Conservation (phyloP, 2,888 invertebrate species). For the Pollenia angustigena region DNA sequence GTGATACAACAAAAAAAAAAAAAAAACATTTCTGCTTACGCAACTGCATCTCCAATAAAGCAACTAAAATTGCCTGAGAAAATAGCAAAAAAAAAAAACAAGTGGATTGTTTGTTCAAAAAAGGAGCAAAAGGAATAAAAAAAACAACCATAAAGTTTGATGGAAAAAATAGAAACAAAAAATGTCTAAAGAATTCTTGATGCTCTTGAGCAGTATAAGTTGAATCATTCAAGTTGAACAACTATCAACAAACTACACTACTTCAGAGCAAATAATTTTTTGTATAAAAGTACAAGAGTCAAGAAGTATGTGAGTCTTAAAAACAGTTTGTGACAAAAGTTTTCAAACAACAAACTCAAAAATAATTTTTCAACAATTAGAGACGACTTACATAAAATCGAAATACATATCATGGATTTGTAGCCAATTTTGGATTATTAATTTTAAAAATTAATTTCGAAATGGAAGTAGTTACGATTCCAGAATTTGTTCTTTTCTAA, state of each 20-base stretch:
- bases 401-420: no score
- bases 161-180: not conserved
- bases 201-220: constrained; percentile 58
- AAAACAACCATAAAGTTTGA: not conserved
- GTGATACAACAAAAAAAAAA: constrained; percentile 1
- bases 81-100: constrained; percentile 37
- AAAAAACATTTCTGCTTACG: constrained; percentile 13
- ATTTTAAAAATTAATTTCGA: no score
- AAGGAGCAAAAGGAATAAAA: not conserved
- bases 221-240: constrained; percentile 67
- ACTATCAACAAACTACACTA: constrained; percentile 55
- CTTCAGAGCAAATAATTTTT: constrained; percentile 34
- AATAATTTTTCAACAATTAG: no score
- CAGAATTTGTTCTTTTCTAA: no score
- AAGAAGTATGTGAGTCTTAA: not conserved
- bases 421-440: no score
- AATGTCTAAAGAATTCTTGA: constrained; percentile 64
- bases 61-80: constrained; percentile 60
- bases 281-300: constrained; percentile 28
- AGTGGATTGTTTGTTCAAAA: constrained; percentile 33
- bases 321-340: not conserved
- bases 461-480: no score
- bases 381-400: no score
- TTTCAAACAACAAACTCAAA: not conserved
- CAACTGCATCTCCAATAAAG: constrained; percentile 32